Base-by-base conservation (phyloP, 2,888 invertebrate species). In the Apocheima hispidaria region DNA sequence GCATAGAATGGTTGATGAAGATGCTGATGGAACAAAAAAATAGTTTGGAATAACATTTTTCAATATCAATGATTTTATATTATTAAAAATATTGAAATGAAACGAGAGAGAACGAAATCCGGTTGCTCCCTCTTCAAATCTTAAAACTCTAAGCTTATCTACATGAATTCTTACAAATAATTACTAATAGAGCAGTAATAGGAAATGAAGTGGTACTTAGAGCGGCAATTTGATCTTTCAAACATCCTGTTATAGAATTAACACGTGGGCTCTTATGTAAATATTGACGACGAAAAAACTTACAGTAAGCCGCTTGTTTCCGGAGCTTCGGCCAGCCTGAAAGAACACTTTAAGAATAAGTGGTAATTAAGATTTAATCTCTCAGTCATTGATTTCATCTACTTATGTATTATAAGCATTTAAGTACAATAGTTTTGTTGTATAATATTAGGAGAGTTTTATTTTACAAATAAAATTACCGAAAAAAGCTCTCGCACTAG, bases 221-320 rank as follows among this genome's bases (percentile, higher is more conserved):
- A 78, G 72, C 67, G 72, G 81, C 77, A 82, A 86, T 90, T 88
- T 79, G 75, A 76, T 74, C 79, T 83, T 86, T 84, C 73, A 90
- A 91, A 91, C 90, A 90, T 91, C 90, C 92, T 88, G 91, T 82
- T 83, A 72, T 77, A 83, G 74, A 80, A 80, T 84, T 86, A 87
- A 88, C 90, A 90, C 87, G 83, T 89, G 90, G 81, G 74, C 67
- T 66, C 70, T 84, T 81, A 79, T 79, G 79, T 90, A 90, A 91
- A 92, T 85, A 90, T 86, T 86, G 82, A 83, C 74, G 79, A 75
- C 68, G 77, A 78, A 82, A 86, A 82, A 87, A 83, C 74, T 79
- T 71, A 74, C 63, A 65, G 81, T 82, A 78, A 83, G 80, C 75
- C 75, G 78, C 82, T 83, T 83, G 79, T 86, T 83, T 85, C 83